phyloP scores from a whole-genome alignment of 2,113 vertebrate species.

The Zootoca vivipara region DNA sequence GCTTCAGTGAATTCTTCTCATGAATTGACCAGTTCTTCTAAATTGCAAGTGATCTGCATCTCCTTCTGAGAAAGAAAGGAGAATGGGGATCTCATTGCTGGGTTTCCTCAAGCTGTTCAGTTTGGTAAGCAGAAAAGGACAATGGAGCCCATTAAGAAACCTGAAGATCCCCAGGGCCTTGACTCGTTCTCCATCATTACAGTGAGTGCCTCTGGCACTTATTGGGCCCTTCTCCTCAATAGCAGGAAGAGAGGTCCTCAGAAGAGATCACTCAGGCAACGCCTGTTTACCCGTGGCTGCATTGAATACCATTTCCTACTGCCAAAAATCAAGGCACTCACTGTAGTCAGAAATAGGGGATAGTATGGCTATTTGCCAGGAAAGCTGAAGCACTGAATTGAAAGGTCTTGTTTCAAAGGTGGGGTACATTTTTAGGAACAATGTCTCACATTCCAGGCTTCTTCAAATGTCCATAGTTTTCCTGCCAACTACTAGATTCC shows the following conservation, averaged over 20 bases:
- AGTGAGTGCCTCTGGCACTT: background rate
- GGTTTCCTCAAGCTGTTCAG: background rate
- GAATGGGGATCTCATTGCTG: background rate
- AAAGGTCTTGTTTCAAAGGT: background rate
- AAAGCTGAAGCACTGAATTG: background rate
- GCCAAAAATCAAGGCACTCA: background rate
- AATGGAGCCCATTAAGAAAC: conserved; percentile 15
- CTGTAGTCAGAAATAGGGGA: background rate
- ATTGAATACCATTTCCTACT: background rate
- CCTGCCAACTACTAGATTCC: background rate
- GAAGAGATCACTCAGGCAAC: background rate
- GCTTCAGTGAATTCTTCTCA: background rate
- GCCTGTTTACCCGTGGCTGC: background rate
- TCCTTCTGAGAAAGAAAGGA: background rate
- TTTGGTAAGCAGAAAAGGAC: background rate
- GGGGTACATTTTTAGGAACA: background rate
- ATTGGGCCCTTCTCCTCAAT: background rate
- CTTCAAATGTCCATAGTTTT: too few species aligned
- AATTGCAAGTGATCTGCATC: background rate
- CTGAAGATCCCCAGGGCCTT: background rate
- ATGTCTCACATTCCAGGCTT: background rate
- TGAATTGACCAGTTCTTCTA: background rate
- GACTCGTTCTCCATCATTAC: background rate
- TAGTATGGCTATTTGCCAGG: background rate
- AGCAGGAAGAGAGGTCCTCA: background rate